Evolutionary conservation across 1,140 invertebrate species (phyloP), one percentile per base, ranked within the genome.

Genomic region (Campoletis sonorensis): DNA sequence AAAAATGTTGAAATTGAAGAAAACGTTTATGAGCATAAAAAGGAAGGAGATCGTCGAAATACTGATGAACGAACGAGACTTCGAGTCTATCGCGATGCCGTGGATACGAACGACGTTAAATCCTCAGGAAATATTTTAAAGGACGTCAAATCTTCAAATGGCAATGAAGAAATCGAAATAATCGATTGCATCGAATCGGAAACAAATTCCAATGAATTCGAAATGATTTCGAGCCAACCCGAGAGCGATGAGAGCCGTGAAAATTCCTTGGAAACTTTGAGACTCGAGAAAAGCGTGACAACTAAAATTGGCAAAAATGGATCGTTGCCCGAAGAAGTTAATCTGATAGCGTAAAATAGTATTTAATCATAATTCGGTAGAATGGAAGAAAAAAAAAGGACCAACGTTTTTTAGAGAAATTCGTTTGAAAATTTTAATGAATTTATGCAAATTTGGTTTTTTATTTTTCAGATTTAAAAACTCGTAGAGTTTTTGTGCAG

Each of bases 131-230:
- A 67, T 75, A 70, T 26, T 2, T n/a, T 26, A n/a, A 33, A 71
- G 26, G n/a, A 67, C 37, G 23, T 13, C 8, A 75, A 49, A 76
- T 27, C 64, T 49, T 45, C 40, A 0, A 23, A 58, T 21, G 40
- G 49, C 18, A 77, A 67, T n/a, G 75, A 72, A 7, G 75, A 79
- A 54, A 67, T 77, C 2, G 79, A 80, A 1, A 85, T 86, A 23
- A 84, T 82, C 13, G 87, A 87, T 27, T 87, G 83, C 1, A 82
- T 88, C 10, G 86, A 85, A 13, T 86, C 87, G 0, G 85, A 88
- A 4, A 83, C 84, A 1, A 90, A 89, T 80, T 87, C 86, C 8
- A 90, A 87, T 18, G 89, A 89, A 40, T 90, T 90, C 23, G 88
- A 90, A 61, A 88, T 90, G 79, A 84, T 89, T 8, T 83, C 88